Base-by-base conservation (phyloP, 2,113 vertebrate species). In the Scytalopus superciliaris region DNA sequence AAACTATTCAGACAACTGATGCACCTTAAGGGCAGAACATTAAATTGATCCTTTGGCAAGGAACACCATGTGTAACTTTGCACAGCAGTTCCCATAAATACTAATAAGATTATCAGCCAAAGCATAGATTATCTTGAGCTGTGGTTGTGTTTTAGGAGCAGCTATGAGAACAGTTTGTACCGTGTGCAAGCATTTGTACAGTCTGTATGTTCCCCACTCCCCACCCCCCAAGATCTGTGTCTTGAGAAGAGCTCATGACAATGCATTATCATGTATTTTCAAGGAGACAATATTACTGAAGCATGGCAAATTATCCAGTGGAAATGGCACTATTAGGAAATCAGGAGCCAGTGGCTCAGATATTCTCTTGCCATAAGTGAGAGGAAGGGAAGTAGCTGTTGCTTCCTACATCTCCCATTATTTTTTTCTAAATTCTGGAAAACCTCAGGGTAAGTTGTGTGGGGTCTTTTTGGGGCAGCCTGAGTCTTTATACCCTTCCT, bases 1-100 rank as follows among this genome's bases (percentile, higher is more conserved):
- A 98, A 97, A 95, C 89, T 57, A 62, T 87, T 97, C 97, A 98
- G 98, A 98, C 96, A 72, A 94, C 4, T 86, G 96, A 95, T 96
- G 93, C 49, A 93, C 89, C 82, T 91, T 82, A 87, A 96, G 89
- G 89, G 84, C 73, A 96, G 94, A 94, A 93, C 50, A 90, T 97
- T 95, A 97, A 94, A 97, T 96, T 53, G 96, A 97, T 96, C 94
- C 23, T 95, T 93, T 97, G 97, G 96, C 96, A 97, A 95, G 83
- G 80, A 97, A 80, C 77, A 72, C 52, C 64, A 19, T 49, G 62
- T 93, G 89, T 95, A 92, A 94, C 95, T 96, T 97, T 96, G 96
- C 87, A 94, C 76, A 78, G 76, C 82, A 66, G 19, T 97, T 98
- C 95, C 96, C 94, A 97, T 97, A 97, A 98, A 97, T 85, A 81